Evolutionary conservation across 1,140 invertebrate genomes (phyloP).

Genomic region (Drosophila pandora): DNA sequence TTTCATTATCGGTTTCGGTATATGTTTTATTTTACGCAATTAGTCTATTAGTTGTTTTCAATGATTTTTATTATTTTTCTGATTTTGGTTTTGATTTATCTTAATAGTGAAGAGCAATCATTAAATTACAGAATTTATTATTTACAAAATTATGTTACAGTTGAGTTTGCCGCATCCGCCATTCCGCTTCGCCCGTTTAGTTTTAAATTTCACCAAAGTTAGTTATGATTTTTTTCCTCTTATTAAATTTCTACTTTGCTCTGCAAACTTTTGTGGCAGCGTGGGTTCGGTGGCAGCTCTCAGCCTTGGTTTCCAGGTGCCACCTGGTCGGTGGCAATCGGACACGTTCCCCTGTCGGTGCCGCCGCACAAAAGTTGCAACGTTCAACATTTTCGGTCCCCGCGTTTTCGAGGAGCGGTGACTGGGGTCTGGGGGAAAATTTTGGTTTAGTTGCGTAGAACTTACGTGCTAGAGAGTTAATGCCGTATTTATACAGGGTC

Average conservation of each 20-base stretch:
- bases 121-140: conserved; percentile 71
- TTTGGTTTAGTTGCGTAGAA: conserved; percentile 28
- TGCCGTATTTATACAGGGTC: conserved; percentile 66
- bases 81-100: not conserved
- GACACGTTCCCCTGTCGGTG: conserved; percentile 52
- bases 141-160: conserved; percentile 80
- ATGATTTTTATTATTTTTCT: conserved; percentile 9
- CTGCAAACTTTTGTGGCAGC: conserved; percentile 42
- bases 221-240: conserved; percentile 35
- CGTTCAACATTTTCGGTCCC: conserved; percentile 24
- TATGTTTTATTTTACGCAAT: conserved; percentile 69
- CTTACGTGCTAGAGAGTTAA: conserved; percentile 73
- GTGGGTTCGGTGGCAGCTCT: conserved; percentile 15
- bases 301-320: conserved; percentile 35
- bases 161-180: conserved; percentile 27
- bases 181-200: conserved; percentile 21
- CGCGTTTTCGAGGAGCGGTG: conserved; percentile 1
- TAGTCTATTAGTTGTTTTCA: conserved; percentile 74
- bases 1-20: conserved; percentile 19
- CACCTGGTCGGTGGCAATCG: conserved; percentile 52
- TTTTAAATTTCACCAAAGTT: conserved; percentile 74
- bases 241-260: conserved; percentile 36
- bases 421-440: conserved; percentile 4
- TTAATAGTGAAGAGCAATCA: conserved; percentile 34
- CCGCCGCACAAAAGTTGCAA: conserved; percentile 34